phyloP scores from a whole-genome alignment of 2,888 invertebrate species.

The Oegoconia quadripuncta region DNA sequence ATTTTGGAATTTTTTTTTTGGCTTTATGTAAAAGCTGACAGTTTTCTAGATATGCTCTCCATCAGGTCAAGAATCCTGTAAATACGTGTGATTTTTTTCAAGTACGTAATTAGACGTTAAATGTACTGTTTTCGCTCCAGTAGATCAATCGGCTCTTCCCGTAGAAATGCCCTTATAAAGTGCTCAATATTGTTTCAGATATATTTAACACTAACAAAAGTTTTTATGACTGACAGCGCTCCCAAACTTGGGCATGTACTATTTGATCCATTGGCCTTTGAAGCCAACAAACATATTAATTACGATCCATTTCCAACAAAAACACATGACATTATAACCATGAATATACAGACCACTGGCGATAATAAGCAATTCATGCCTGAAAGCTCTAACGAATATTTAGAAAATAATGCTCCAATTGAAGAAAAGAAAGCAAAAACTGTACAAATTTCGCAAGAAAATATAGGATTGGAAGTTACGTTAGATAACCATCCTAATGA shows the following conservation, averaged over 20 bases:
- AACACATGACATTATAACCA: neutral
- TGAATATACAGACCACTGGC: too few species aligned
- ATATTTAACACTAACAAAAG: slow-evolving; percentile 23
- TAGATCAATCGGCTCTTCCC: too few species aligned
- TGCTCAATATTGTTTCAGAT: slow-evolving; percentile 28
- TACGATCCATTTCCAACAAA: neutral
- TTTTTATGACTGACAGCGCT: slow-evolving; percentile 29
- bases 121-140: too few species aligned
- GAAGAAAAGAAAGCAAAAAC: neutral
- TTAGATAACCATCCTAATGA: too few species aligned
- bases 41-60: too few species aligned
- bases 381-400: neutral
- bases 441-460: neutral
- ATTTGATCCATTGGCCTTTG: slow-evolving; percentile 34
- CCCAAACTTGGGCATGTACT: slow-evolving; percentile 40
- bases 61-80: too few species aligned
- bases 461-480: neutral
- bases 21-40: too few species aligned
- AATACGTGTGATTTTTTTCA: too few species aligned
- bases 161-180: neutral
- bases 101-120: too few species aligned
- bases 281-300: slow-evolving; percentile 20
- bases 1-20: too few species aligned
- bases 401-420: neutral
- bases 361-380: too few species aligned